phyloP scores from a whole-genome alignment of 2,113 vertebrate species.

The Centropristis striata region DNA sequence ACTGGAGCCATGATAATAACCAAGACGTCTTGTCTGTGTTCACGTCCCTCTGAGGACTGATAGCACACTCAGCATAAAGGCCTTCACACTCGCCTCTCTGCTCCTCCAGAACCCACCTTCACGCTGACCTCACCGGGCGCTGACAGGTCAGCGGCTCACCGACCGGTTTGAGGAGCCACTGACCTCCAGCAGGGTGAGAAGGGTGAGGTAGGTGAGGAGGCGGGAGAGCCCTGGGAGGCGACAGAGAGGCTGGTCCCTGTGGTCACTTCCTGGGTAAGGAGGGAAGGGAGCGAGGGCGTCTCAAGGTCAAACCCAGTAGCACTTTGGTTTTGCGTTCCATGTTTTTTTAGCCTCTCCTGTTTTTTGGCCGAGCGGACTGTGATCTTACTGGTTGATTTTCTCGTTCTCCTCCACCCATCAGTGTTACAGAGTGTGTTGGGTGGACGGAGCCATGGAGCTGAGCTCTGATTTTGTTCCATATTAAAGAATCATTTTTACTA shows the following conservation, averaged over 20 bases:
- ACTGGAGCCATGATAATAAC: slow-evolving; percentile 70
- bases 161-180: slow-evolving; percentile 31
- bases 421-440: slow-evolving; percentile 85
- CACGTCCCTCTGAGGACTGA: slow-evolving; percentile 50
- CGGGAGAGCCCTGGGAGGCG: slow-evolving; percentile 70
- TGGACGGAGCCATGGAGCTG: slow-evolving; percentile 86
- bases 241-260: slow-evolving; percentile 49
- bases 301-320: slow-evolving; percentile 73
- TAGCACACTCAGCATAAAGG: slow-evolving; percentile 26
- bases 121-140: slow-evolving; percentile 30
- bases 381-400: slow-evolving; percentile 85
- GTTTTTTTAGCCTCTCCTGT: slow-evolving; percentile 87
- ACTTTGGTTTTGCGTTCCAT: slow-evolving; percentile 85
- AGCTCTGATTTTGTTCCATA: slow-evolving; percentile 89
- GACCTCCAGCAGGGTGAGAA: slow-evolving; percentile 4
- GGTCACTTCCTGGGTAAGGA: slow-evolving; percentile 55
- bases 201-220: slow-evolving; percentile 53
- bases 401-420: slow-evolving; percentile 83
- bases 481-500: slow-evolving; percentile 88
- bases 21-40: slow-evolving; percentile 62
- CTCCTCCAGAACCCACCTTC: slow-evolving; percentile 48
- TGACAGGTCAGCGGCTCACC: slow-evolving; percentile 28
- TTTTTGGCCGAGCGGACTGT: slow-evolving; percentile 89
- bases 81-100: slow-evolving; percentile 43
- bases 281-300: slow-evolving; percentile 58